A percentile compares a stretch with the other conserved stretches of the same genome.
These are phyloP conservation scores for Zygogramma bicolorata DNA, from an alignment of 2,888 invertebrate species.

Conservation along the genomic window DNA sequence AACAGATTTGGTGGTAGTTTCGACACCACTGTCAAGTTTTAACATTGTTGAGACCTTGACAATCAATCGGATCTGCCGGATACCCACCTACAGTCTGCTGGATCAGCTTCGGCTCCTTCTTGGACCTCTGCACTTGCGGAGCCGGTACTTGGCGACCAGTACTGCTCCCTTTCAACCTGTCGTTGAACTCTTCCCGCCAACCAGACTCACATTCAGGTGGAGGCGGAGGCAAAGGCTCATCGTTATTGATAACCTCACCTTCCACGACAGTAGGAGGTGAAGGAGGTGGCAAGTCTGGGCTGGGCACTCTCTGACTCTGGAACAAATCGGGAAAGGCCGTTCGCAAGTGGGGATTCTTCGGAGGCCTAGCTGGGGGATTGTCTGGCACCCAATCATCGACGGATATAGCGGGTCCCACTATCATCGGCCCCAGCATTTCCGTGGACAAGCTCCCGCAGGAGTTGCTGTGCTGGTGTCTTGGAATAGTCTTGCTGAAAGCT, in stretches of 20 bases:
- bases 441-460: slow-evolving; percentile 73
- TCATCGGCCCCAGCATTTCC: slow-evolving; percentile 73
- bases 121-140: slow-evolving; percentile 58
- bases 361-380: slow-evolving; percentile 81
- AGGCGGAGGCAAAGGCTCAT: slow-evolving; percentile 77
- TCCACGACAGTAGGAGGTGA: slow-evolving; percentile 74
- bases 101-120: slow-evolving; percentile 34
- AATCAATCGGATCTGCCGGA: neutral
- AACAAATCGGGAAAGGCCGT: slow-evolving; percentile 67
- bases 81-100: slow-evolving; percentile 47
- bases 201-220: slow-evolving; percentile 69
- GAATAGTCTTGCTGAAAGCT: slow-evolving; percentile 54
- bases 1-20: too few species aligned
- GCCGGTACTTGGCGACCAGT: slow-evolving; percentile 57
- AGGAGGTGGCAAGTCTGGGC: slow-evolving; percentile 73
- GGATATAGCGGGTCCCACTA: slow-evolving; percentile 74
- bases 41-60: too few species aligned
- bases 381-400: slow-evolving; percentile 80
- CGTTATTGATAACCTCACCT: slow-evolving; percentile 72
- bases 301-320: slow-evolving; percentile 69
- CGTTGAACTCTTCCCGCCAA: slow-evolving; percentile 60
- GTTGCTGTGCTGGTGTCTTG: slow-evolving; percentile 71
- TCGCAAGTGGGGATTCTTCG: slow-evolving; percentile 79
- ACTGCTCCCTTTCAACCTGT: slow-evolving; percentile 55
- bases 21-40: too few species aligned